A percentile compares a stretch with the other conserved stretches of the same genome.
phyloP scores from a whole-genome alignment of 2,888 invertebrate species.

The Acanthacorydalis orientalis region DNA sequence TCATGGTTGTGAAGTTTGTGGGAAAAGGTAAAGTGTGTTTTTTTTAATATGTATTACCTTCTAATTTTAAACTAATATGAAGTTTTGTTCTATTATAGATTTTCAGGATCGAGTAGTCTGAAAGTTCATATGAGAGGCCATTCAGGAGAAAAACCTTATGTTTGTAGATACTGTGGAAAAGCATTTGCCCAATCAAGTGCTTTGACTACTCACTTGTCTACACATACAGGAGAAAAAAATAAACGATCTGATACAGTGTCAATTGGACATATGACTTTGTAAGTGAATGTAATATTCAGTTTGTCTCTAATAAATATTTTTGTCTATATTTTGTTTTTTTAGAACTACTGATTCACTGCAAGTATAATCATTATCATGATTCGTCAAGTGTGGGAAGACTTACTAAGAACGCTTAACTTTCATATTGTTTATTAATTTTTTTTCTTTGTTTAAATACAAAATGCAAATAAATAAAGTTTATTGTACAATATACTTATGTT shows the following conservation, averaged over 20 bases:
- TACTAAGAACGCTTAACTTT: too few relatives aligned
- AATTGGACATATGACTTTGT: not conserved
- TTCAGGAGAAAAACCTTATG: constrained; percentile 19
- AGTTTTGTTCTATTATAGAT: constrained; percentile 16
- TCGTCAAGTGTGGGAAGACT: too few relatives aligned
- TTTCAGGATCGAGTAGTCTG: constrained; percentile 22
- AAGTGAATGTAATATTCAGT: not conserved
- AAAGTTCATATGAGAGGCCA: constrained; percentile 23
- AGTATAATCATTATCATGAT: too few relatives aligned
- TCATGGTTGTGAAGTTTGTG: constrained; percentile 22
- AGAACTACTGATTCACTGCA: too few relatives aligned
- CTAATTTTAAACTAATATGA: not conserved
- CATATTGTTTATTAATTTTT: too few relatives aligned
- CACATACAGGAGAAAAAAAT: constrained; percentile 15
- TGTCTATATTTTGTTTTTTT: too few relatives aligned
- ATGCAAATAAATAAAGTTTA: too few relatives aligned
- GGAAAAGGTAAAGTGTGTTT: constrained; percentile 19
- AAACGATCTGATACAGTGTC: not conserved
- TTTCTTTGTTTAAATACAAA: too few relatives aligned
- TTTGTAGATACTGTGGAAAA: constrained; percentile 23
- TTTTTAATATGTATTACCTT: not conserved
- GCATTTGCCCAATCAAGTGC: constrained; percentile 18
- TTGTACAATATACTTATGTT: too few relatives aligned
- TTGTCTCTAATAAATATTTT: too few relatives aligned
- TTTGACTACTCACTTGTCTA: constrained; percentile 18